Evolutionary conservation across 2,888 invertebrate genomes (phyloP).

Genomic region (Tachina fera): DNA sequence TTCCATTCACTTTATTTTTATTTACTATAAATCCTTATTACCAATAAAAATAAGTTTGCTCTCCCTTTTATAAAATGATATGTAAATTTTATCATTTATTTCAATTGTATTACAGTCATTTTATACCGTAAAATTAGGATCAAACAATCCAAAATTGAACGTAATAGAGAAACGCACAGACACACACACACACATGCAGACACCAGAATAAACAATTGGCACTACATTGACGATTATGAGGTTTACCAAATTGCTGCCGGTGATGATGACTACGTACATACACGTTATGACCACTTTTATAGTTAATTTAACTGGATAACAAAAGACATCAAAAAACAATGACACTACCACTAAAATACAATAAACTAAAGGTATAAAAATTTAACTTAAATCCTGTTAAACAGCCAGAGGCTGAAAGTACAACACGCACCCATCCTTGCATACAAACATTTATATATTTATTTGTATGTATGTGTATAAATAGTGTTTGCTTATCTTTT

Average conservation of each 20-base stretch:
- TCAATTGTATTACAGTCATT: constrained; percentile 57
- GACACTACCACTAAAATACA: constrained; percentile 65
- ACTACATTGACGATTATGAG: constrained; percentile 71
- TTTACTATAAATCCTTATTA: constrained; percentile 35
- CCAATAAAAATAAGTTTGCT: not conserved
- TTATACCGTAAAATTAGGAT: constrained; percentile 53
- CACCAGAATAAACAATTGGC: constrained; percentile 34
- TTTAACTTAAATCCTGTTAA: constrained; percentile 75
- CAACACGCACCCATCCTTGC: not conserved
- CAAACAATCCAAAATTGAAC: constrained; percentile 47
- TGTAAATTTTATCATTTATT: constrained; percentile 62
- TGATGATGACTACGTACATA: constrained; percentile 34
- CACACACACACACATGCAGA: not conserved
- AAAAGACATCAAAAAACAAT: constrained; percentile 69
- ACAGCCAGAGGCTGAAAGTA: constrained; percentile 66
- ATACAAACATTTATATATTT: no score
- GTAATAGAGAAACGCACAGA: not conserved
- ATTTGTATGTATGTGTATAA: not conserved
- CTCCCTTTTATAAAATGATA: constrained; percentile 30
- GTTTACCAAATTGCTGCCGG: constrained; percentile 61
- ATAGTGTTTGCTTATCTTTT: constrained; percentile 65
- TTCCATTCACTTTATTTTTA: constrained; percentile 28
- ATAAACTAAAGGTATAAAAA: constrained; percentile 69
- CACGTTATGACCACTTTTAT: constrained; percentile 72
- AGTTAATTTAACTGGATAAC: constrained; percentile 70